Conservation (phyloP, 2,888 invertebrate species). For the Plusia festucae region DNA sequence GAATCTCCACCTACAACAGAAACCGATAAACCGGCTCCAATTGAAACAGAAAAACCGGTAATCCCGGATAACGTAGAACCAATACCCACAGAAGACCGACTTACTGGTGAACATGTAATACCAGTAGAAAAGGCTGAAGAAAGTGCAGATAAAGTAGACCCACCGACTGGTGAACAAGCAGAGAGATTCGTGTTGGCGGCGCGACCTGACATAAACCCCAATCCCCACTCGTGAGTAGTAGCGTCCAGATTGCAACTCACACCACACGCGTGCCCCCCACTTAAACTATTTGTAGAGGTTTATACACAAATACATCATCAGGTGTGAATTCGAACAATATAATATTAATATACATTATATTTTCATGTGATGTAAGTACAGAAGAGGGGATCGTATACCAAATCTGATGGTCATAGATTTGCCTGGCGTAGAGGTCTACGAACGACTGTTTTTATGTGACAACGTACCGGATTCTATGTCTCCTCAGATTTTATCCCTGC, state of each 20-base stretch:
- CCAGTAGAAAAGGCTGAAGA: slow-evolving; percentile 43
- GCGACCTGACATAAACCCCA: slow-evolving; percentile 81
- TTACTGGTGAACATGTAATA: slow-evolving; percentile 14
- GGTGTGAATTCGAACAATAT: slow-evolving; percentile 64
- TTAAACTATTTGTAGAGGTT: slow-evolving; percentile 51
- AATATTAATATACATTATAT: not conserved
- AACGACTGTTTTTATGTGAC: slow-evolving; percentile 42
- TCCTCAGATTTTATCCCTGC: slow-evolving; percentile 23
- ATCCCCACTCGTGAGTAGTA: slow-evolving; percentile 88
- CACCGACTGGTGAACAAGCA: slow-evolving; percentile 41
- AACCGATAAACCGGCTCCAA: not conserved
- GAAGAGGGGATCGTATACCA: slow-evolving; percentile 37
- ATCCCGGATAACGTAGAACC: slow-evolving; percentile 26
- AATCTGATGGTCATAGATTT: slow-evolving; percentile 23
- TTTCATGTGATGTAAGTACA: not conserved
- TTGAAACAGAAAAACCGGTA: not conserved
- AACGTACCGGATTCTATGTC: slow-evolving; percentile 43
- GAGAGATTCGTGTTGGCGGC: slow-evolving; percentile 75
- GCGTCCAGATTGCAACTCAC: slow-evolving; percentile 66
- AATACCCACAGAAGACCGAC: slow-evolving; percentile 15
- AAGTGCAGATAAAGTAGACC: slow-evolving; percentile 34
- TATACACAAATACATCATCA: slow-evolving; percentile 39
- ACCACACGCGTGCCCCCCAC: slow-evolving; percentile 72
- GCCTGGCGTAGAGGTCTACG: slow-evolving; percentile 44
- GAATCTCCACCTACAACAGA: not conserved